Conservation (phyloP, 2,113 vertebrate genomes). For the Hyperoodon ampullatus region DNA sequence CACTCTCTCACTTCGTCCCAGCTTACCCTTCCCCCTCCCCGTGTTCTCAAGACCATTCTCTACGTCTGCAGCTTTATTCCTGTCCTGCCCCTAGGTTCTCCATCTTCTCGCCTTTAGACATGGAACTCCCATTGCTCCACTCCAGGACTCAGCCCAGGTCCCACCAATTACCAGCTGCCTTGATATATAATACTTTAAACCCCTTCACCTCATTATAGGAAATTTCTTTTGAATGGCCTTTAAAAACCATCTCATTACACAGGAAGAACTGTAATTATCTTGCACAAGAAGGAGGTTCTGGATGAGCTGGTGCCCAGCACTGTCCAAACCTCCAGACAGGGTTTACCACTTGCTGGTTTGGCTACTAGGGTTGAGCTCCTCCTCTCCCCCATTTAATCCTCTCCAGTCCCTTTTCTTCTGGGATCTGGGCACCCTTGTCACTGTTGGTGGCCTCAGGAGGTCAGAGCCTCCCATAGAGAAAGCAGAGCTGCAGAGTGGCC, state of each 20-base stretch:
- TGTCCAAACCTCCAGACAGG: constrained; percentile 74
- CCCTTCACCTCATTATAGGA: constrained; percentile 87
- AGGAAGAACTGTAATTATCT: constrained; percentile 87
- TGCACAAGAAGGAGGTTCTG: constrained; percentile 83
- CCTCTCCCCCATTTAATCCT: background rate
- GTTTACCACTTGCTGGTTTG: constrained; percentile 57
- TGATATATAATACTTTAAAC: constrained; percentile 86
- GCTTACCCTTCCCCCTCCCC: too few relatives aligned
- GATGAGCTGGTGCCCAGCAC: constrained; percentile 74
- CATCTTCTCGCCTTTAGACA: constrained; percentile 64
- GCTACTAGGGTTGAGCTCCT: constrained; percentile 59
- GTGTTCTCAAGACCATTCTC: too few relatives aligned
- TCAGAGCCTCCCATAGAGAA: background rate
- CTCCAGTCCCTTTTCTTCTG: background rate
- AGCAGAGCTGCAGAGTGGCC: background rate
- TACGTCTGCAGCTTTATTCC: too few relatives aligned
- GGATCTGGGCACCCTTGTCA: background rate
- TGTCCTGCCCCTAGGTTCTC: too few relatives aligned
- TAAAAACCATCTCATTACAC: constrained; percentile 88
- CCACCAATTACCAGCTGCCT: constrained; percentile 84
- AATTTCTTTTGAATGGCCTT: constrained; percentile 89
- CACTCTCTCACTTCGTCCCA: too few relatives aligned
- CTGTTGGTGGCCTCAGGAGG: background rate
- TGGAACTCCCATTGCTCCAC: constrained; percentile 71
- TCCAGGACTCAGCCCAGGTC: constrained; percentile 81